Evolutionary conservation across 2,797 vertebrate species (phyloP).

Genomic region (Dryobates pubescens): DNA sequence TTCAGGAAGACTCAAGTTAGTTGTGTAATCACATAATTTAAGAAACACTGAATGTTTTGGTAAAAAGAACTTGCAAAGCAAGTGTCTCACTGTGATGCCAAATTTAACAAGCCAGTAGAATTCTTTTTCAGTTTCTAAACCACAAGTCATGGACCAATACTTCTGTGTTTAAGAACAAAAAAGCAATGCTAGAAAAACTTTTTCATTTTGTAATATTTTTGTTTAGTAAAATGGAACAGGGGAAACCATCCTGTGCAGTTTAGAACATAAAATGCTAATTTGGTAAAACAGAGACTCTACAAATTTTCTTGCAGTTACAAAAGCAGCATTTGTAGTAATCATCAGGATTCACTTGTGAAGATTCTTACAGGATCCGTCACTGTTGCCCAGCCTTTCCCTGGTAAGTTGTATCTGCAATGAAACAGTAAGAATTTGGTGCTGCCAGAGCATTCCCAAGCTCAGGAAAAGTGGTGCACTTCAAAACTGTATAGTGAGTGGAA

Average conservation of each 20-base stretch:
- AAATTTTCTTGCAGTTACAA: background rate
- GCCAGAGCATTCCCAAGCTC: background rate
- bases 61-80: background rate
- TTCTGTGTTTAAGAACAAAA: background rate
- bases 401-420: background rate
- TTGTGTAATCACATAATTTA: background rate
- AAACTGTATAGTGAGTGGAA: background rate
- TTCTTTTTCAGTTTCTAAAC: background rate
- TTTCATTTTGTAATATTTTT: background rate
- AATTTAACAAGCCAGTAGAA: background rate
- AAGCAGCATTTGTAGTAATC: background rate
- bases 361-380: background rate
- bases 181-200: background rate
- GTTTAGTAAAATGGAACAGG: background rate
- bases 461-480: background rate
- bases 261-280: background rate
- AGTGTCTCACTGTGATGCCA: background rate
- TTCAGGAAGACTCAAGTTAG: background rate
- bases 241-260: background rate
- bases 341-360: background rate
- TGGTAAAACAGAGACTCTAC: background rate
- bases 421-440: background rate
- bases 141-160: background rate
- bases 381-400: background rate
- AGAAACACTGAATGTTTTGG: background rate